phyloP scores from a whole-genome alignment of 37 sponge, comb jelly and placozoan genomes.

The Dysidea cf. avara region DNA sequence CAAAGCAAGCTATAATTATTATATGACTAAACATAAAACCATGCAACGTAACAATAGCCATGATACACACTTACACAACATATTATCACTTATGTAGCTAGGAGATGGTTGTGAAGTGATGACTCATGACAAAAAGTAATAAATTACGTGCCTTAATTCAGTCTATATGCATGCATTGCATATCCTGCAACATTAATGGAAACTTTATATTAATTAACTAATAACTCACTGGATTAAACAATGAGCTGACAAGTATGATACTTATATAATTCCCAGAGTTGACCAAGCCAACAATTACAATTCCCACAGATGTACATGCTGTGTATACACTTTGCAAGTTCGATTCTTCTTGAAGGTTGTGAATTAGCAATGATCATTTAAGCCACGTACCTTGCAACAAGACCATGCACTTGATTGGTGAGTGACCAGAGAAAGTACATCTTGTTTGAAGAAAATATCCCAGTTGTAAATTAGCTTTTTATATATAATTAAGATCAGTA shows the following conservation, averaged over 20 bases:
- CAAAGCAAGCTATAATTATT: too few relatives aligned
- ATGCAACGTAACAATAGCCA: too few relatives aligned
- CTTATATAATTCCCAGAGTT: constrained; percentile 80
- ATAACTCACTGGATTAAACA: constrained; percentile 46
- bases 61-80: too few relatives aligned
- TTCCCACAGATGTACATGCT: constrained; percentile 53
- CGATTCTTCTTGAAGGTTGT: constrained; percentile 53
- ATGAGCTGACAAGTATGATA: constrained; percentile 36
- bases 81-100: too few relatives aligned
- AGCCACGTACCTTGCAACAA: constrained; percentile 78
- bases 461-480: constrained; percentile 29
- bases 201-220: too few relatives aligned
- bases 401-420: constrained; percentile 26
- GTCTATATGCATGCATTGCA: too few relatives aligned
- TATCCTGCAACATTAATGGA: too few relatives aligned
- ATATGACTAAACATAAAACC: too few relatives aligned
- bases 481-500: constrained; percentile 32
- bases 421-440: constrained; percentile 49
- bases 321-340: too few relatives aligned
- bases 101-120: too few relatives aligned
- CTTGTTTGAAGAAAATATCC: constrained; percentile 43
- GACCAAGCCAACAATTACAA: constrained; percentile 54
- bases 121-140: too few relatives aligned
- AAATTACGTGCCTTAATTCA: too few relatives aligned
- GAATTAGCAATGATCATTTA: constrained; percentile 51